Base-by-base conservation (phyloP, 2,797 vertebrate species). In the Microhierax caerulescens region DNA sequence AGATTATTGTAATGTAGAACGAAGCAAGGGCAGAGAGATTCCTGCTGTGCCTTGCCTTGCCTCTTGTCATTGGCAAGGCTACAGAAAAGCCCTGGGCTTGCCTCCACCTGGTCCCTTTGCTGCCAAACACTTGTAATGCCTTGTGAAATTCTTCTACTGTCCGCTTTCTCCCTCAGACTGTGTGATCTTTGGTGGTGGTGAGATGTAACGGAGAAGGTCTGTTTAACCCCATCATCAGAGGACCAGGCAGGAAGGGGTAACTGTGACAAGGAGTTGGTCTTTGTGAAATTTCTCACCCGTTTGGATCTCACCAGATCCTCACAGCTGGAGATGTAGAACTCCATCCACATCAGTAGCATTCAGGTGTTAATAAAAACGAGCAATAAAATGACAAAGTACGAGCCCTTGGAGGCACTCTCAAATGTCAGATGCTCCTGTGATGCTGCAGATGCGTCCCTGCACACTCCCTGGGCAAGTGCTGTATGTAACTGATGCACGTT, bases 331-430 rank as follows among this genome's bases (percentile, higher is more conserved):
- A 65, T 15, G 10, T 45, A 53, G 60, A 83, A 77, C 25, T 76
- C 28, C 4, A 5, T 65, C 48, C 67, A 27, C 27, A 51, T 30
- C 21, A 80, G 30, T 41, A 87, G 39, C 43, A 70, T 73, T 76
- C 37, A 82, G 51, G 13, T 64, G 34, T 88, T 92, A 77, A 79
- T 59, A 64, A 84, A 94, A 93, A 57, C 6, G 2, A 76, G 37
- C 34, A 74, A 47, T 54, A 47, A 92, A 90, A 51, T 0, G 0
- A 54, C n/a, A 24, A 92, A 87, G 10, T 32, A 48, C 22, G 41
- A 69, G 18, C 37, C 24, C 23, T 80, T 20, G 3, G 63, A 87
- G 48, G 45, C 8, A 20, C 11, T 78, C 27, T 43, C 16, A 68
- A 93, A 67, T 53, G 57, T 85, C 64, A 64, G 22, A 50, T 83